A percentile compares a stretch with the other conserved stretches of the same genome.
These are phyloP conservation scores for Pristis pectinata DNA, from an alignment of 2,797 vertebrate genomes.

Conservation along the genomic window DNA sequence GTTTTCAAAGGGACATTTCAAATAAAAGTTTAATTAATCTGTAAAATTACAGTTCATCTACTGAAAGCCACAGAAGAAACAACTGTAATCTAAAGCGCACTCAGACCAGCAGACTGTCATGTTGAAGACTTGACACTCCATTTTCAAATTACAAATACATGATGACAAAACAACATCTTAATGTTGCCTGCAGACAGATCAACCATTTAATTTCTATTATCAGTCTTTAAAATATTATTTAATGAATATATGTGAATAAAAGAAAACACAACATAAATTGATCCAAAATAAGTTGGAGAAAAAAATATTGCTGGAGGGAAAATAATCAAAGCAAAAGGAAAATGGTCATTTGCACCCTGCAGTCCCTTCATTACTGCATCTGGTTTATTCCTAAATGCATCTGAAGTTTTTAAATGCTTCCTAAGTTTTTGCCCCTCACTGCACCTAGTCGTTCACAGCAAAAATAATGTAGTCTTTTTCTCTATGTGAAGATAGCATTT, in stretches of 20 bases:
- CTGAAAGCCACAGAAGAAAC: background rate
- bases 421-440: background rate
- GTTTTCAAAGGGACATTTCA: background rate
- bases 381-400: background rate
- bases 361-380: background rate
- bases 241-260: background rate
- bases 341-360: background rate
- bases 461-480: no score
- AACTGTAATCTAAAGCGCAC: background rate
- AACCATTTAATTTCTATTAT: background rate
- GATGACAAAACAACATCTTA: background rate
- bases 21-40: background rate
- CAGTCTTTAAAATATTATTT: background rate
- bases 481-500: background rate
- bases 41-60: background rate
- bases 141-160: background rate
- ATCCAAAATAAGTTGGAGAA: background rate
- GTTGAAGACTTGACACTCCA: background rate
- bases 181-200: background rate
- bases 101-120: background rate
- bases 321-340: background rate
- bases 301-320: background rate
- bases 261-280: background rate
- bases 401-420: no score
- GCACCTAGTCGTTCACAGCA: background rate